Conservation (phyloP, 2,888 invertebrate species). For the Macaria notata region DNA sequence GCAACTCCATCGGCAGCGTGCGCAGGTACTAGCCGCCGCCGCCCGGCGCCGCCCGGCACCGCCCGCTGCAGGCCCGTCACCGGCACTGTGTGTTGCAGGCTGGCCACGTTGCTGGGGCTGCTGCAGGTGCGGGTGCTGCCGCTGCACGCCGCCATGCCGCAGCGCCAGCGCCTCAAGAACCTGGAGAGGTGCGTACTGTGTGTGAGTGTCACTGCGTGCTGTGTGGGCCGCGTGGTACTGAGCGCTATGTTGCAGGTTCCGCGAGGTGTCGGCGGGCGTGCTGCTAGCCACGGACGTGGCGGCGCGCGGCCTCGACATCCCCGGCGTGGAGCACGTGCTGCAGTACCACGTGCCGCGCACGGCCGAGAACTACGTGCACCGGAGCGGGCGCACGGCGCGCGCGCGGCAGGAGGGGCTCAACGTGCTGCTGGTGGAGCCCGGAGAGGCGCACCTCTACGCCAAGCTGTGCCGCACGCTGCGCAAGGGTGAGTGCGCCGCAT, state of each 20-base stretch:
- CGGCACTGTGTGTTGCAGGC: conserved; percentile 51
- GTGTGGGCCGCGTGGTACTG: too few relatives aligned
- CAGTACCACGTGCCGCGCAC: conserved; percentile 98
- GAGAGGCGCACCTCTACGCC: conserved; percentile 89
- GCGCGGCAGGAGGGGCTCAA: conserved; percentile 95
- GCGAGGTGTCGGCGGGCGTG: conserved; percentile 86
- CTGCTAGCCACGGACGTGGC: conserved; percentile 98
- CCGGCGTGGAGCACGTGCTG: conserved; percentile 95
- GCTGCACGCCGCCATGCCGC: conserved; percentile 95
- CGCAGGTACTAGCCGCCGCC: too few relatives aligned
- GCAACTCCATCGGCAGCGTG: conserved; percentile 96
- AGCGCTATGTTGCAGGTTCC: too few relatives aligned
- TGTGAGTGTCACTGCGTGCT: too few relatives aligned
- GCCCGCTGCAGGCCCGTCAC: too few relatives aligned
- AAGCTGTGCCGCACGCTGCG: conserved; percentile 92
- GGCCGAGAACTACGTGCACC: conserved; percentile 95
- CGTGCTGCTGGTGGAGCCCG: conserved; percentile 94
- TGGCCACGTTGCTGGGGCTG: conserved; percentile 86
- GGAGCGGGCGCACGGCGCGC: conserved; percentile 98
- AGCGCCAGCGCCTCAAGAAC: conserved; percentile 95
- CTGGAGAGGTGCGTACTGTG: conserved; percentile 94
- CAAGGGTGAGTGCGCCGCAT: conserved; percentile 89
- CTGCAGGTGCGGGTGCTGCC: conserved; percentile 89
- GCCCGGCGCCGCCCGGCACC: too few relatives aligned
- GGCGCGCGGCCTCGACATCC: conserved; percentile 97